Conservation (phyloP, 2,888 invertebrate species). For the Synergus gifuensis region DNA sequence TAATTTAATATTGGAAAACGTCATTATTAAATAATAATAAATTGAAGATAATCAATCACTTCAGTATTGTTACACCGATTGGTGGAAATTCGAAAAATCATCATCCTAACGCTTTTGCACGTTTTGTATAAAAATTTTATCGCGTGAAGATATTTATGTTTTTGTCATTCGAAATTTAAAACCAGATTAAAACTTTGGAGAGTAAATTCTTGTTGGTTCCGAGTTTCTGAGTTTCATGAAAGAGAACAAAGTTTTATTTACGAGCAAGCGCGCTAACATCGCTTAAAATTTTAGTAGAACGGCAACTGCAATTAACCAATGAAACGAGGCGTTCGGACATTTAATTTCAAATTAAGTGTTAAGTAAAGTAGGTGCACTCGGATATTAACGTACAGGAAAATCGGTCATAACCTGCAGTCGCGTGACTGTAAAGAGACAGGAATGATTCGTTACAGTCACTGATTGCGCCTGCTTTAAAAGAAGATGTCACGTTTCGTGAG, state of each 20-base stretch:
- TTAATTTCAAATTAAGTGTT: conserved; percentile 38
- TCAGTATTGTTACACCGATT: background rate
- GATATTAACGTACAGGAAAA: conserved; percentile 31
- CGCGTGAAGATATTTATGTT: background rate
- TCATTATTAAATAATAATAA: background rate
- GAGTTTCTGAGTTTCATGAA: background rate
- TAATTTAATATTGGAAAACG: background rate
- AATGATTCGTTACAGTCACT: conserved; percentile 28
- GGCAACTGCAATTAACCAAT: conserved; percentile 36
- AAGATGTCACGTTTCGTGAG: background rate
- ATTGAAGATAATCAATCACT: background rate
- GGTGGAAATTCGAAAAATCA: too few species aligned
- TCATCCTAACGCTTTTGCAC: too few species aligned
- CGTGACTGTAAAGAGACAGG: conserved; percentile 26
- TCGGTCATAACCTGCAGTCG: conserved; percentile 36
- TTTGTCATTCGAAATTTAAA: background rate
- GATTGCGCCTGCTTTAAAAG: background rate
- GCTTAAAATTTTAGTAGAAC: conserved; percentile 35
- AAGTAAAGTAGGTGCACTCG: conserved; percentile 17
- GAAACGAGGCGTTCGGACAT: conserved; percentile 34
- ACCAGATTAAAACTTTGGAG: background rate
- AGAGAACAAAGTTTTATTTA: conserved; percentile 20
- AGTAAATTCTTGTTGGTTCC: background rate
- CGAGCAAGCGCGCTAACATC: background rate
- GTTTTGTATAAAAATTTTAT: background rate